Evolutionary conservation across 2,113 vertebrate genomes (phyloP), one percentile per base, ranked within the genome.

Genomic region (Paratilapia polleni): DNA sequence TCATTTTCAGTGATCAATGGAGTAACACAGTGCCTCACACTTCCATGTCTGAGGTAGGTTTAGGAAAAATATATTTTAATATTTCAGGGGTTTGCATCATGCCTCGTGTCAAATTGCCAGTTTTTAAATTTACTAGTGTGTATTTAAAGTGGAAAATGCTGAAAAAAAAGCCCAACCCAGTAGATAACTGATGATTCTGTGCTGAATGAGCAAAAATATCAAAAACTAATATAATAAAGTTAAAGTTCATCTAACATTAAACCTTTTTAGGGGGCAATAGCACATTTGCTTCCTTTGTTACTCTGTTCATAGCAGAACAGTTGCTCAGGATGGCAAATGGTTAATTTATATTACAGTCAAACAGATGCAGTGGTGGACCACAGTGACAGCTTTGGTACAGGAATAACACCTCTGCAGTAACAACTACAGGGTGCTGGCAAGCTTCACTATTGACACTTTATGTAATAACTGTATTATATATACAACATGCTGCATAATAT

Each of bases 291-390:
- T 79, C 43, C 22, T 19, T n/a, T 62, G 58, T 73, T 81, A 57
- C 22, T 38, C 61, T 70, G 74, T 34, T 84, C 22, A 56, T 34
- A 12, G 41, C 43, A 70, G 60, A 81, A 8, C 76, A 8, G 74
- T 68, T 75, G 19, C 28, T 60, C 41, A 38, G 22, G 81, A 60
- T 70, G 20, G 77, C 59, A 87, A 90, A 82, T 31, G 43, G 38
- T 78, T 84, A 3, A n/a, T 87, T 93, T 80, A 77, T 64, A 64
- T 77, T 78, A 60, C 20, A 61, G 60, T 26, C 28, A 81, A 86
- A 77, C 64, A 83, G 62, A 82, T 79, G 54, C 59, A 41, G 47
- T 36, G 68, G 59, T 68, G 60, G 61, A 81, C 77, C 2, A 0
- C 75, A 56, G 60, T 81, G 63, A 87, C 87, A 87, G 68, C 43